phyloP scores from a whole-genome alignment of 2,797 vertebrate genomes.

The Cyprinodon diabolis region DNA sequence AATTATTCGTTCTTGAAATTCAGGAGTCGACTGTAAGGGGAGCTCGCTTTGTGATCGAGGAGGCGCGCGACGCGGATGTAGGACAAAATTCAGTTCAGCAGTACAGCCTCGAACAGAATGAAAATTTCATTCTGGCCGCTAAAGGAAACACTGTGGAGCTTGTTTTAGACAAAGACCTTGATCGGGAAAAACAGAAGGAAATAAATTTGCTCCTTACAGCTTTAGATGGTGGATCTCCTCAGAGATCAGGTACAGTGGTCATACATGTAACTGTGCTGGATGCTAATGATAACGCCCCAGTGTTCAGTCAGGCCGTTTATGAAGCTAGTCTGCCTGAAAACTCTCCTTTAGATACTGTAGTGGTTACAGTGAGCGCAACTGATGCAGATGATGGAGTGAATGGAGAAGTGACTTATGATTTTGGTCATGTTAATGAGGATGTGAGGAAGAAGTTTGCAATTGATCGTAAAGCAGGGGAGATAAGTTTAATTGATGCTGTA shows the following conservation, averaged over 20 bases:
- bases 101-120: neutral
- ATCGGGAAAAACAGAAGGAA: constrained; percentile 54
- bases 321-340: constrained; percentile 68
- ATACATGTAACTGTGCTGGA: constrained; percentile 57
- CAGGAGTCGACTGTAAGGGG: constrained; percentile 33
- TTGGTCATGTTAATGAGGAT: constrained; percentile 46
- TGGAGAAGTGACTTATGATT: constrained; percentile 58
- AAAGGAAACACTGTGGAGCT: constrained; percentile 55
- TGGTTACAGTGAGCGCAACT: constrained; percentile 66
- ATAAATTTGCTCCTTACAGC: constrained; percentile 36
- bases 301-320: constrained; percentile 51
- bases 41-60: constrained; percentile 29
- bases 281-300: constrained; percentile 61
- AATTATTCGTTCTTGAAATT: constrained; percentile 52
- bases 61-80: neutral
- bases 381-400: constrained; percentile 72
- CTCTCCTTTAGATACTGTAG: constrained; percentile 42
- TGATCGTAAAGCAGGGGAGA: constrained; percentile 53
- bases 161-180: constrained; percentile 63
- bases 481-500: constrained; percentile 56
- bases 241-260: constrained; percentile 49
- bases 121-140: neutral
- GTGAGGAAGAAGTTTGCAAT: constrained; percentile 25
- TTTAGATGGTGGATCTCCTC: constrained; percentile 55
- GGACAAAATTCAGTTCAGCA: neutral